Percentiles rank a stretch among this genome's conserved stretches.
Evolutionary conservation across 2,113 vertebrate genomes (phyloP).

Genomic region (Cyanistes caeruleus): DNA sequence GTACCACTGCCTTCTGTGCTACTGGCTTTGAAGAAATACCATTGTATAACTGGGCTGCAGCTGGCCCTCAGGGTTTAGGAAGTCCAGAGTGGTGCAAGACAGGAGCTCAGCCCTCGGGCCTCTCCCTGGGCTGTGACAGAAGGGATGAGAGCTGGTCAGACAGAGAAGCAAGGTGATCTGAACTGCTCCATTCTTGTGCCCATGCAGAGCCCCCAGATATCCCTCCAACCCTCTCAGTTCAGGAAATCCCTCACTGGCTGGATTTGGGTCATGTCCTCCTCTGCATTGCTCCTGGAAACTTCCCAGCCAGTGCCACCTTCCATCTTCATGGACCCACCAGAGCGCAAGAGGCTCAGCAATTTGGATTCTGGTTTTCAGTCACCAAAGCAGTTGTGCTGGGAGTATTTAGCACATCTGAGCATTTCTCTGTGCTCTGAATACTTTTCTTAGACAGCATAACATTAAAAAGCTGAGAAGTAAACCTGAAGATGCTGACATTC

Average conservation of each 20-base stretch:
- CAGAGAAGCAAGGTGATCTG: not conserved
- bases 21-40: not conserved
- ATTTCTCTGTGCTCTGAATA: not conserved
- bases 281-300: not conserved
- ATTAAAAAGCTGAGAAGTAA: not conserved
- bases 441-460: not conserved
- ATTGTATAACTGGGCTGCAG: not conserved
- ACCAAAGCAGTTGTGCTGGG: not conserved
- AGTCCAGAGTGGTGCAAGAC: not conserved
- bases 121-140: not conserved
- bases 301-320: accelerated
- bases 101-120: not conserved
- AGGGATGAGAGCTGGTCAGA: accelerated
- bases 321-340: not conserved
- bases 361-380: not conserved
- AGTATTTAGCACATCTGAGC: not conserved
- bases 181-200: accelerated
- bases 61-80: not conserved
- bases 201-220: not conserved
- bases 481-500: not conserved
- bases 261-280: accelerated
- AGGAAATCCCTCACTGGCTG: accelerated
- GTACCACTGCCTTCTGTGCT: not conserved
- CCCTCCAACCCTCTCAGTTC: accelerated
- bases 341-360: not conserved